Percentiles rank a stretch among this genome's conserved stretches.
phyloP scores from a whole-genome alignment of 2,113 vertebrate species.

The Pollimyrus isidori region DNA sequence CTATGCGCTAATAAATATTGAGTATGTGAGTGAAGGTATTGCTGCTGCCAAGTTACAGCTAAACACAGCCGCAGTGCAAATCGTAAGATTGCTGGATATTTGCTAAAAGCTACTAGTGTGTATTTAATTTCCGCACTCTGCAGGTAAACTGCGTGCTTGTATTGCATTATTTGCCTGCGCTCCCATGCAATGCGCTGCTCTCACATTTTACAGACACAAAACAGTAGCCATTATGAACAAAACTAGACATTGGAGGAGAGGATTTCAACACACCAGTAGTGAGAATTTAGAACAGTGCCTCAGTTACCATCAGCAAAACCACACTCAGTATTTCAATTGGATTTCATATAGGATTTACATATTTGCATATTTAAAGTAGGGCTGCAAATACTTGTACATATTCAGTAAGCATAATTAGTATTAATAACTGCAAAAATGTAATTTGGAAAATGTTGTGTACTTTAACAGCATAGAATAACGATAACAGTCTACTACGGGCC shows the following conservation, averaged over 20 bases:
- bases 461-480: background rate
- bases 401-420: conserved; percentile 1
- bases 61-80: background rate
- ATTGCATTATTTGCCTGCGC: background rate
- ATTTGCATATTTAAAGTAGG: conserved; percentile 20
- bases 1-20: background rate
- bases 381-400: conserved; percentile 4
- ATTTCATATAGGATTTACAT: background rate
- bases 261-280: background rate
- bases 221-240: background rate
- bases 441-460: background rate
- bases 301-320: background rate
- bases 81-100: background rate
- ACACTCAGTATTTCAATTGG: background rate
- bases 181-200: background rate
- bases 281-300: background rate
- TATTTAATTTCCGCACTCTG: background rate
- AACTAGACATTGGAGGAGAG: background rate
- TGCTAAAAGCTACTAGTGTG: background rate
- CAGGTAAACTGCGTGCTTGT: background rate
- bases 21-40: background rate
- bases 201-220: background rate
- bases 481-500: background rate
- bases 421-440: background rate
- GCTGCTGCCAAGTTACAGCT: background rate